A percentile compares a stretch with the other conserved stretches of the same genome.
Evolutionary conservation across 2,113 vertebrate species (phyloP).

Genomic region (Macrotis lagotis): DNA sequence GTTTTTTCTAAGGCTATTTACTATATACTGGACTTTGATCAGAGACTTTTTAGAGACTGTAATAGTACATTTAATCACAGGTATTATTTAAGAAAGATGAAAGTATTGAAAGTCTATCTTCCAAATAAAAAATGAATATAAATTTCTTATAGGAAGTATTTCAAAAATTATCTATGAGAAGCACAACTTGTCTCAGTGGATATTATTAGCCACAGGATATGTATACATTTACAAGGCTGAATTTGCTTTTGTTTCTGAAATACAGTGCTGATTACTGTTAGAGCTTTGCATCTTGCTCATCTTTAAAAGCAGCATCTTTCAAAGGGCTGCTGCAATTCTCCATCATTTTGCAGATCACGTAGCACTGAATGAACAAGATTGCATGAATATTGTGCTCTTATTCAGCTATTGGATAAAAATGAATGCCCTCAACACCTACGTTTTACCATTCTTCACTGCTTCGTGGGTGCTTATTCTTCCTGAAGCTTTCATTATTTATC

Average conservation of each 20-base stretch:
- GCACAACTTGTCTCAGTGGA: constrained; percentile 26
- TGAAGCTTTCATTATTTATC: constrained; percentile 88
- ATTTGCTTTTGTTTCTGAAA: constrained; percentile 67
- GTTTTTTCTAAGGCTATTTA: background rate
- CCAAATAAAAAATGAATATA: background rate
- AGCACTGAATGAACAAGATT: constrained; percentile 85
- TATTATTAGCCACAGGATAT: constrained; percentile 54
- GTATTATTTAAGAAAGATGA: constrained; percentile 1
- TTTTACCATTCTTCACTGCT: constrained; percentile 78
- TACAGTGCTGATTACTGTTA: constrained; percentile 55
- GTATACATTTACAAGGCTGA: constrained; percentile 32
- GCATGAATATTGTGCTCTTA: constrained; percentile 86
- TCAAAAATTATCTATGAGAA: constrained; percentile 55
- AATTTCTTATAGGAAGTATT: constrained; percentile 41
- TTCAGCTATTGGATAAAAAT: constrained; percentile 85
- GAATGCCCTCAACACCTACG: constrained; percentile 82
- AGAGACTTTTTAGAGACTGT: background rate
- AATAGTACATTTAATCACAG: background rate
- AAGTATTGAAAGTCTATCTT: constrained; percentile 1
- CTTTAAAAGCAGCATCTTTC: constrained; percentile 69
- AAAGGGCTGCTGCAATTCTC: constrained; percentile 80
- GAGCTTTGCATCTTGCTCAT: constrained; percentile 54
- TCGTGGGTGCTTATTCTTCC: constrained; percentile 79
- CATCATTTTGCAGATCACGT: constrained; percentile 86
- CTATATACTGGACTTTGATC: background rate